Percentiles rank a stretch among this genome's conserved stretches.
Evolutionary conservation across 1,140 invertebrate genomes (phyloP).

Genomic region (Asbolus verrucosus): DNA sequence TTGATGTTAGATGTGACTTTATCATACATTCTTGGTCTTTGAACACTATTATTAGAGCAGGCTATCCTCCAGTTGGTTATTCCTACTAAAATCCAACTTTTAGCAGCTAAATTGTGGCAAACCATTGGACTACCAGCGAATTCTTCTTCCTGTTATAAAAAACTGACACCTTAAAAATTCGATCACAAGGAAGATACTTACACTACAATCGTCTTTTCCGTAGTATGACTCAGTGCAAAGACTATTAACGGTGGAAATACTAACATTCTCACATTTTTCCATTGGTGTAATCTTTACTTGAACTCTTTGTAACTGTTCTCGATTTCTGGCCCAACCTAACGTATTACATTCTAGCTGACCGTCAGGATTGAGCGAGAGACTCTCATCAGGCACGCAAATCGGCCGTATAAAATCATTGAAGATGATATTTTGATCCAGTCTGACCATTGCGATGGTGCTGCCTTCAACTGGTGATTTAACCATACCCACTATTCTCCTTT

Average conservation of each 20-base stretch:
- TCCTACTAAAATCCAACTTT: constrained; percentile 79
- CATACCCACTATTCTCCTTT: constrained; percentile 86
- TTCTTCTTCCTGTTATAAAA: constrained; percentile 79
- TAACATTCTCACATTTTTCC: constrained; percentile 85
- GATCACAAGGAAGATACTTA: constrained; percentile 66
- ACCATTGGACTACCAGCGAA: constrained; percentile 87
- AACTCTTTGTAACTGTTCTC: constrained; percentile 82
- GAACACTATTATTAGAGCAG: constrained; percentile 77
- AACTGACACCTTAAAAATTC: not conserved
- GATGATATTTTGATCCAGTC: constrained; percentile 79
- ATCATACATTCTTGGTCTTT: constrained; percentile 84
- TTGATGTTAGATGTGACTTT: constrained; percentile 82
- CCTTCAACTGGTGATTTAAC: constrained; percentile 91
- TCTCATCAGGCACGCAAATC: constrained; percentile 77
- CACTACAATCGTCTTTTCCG: constrained; percentile 82
- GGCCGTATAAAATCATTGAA: constrained; percentile 87
- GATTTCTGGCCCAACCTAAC: constrained; percentile 84
- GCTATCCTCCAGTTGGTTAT: constrained; percentile 87
- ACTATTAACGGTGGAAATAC: constrained; percentile 83
- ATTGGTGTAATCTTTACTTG: constrained; percentile 79
- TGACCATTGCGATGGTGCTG: constrained; percentile 83
- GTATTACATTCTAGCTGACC: constrained; percentile 77
- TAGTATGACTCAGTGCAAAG: constrained; percentile 85
- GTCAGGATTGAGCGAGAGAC: constrained; percentile 43
- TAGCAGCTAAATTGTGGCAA: constrained; percentile 74